Evolutionary conservation across 2,113 vertebrate species (phyloP).

Genomic region (Lamprotornis superbus): DNA sequence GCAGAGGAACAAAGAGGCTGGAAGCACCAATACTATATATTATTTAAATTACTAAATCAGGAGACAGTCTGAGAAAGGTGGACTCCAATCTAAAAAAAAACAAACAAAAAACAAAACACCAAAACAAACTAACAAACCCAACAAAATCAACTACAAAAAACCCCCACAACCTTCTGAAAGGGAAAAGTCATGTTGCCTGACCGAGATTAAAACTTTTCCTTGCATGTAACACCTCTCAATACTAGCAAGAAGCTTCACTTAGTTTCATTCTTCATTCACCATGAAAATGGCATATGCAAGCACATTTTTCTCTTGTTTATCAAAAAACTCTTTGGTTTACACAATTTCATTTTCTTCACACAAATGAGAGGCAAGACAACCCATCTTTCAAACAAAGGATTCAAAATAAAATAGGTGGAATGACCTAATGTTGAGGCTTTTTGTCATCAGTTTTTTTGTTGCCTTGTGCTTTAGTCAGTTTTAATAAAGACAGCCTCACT

Average conservation of each 20-base stretch:
- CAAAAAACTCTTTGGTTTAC: background rate
- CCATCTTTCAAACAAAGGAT: background rate
- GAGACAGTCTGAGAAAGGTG: background rate
- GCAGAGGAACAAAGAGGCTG: background rate
- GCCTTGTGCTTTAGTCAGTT: background rate
- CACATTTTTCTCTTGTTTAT: background rate
- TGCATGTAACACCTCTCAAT: background rate
- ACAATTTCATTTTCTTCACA: background rate
- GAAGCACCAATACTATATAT: background rate
- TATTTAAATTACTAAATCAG: background rate
- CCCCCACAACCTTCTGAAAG: background rate
- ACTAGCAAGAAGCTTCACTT: background rate
- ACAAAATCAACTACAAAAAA: background rate
- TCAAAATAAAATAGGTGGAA: background rate
- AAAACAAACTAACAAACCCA: background rate
- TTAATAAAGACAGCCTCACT: background rate
- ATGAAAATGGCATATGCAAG: background rate
- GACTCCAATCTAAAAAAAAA: background rate
- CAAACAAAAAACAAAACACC: background rate
- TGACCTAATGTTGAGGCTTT: rapidly evolving
- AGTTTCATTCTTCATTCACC: background rate
- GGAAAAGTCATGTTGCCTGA: background rate
- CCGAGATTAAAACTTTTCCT: background rate
- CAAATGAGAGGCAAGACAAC: background rate
- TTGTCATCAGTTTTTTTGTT: background rate